Evolutionary conservation across 2,797 vertebrate genomes (phyloP).

Genomic region (Lepus oiostolus): DNA sequence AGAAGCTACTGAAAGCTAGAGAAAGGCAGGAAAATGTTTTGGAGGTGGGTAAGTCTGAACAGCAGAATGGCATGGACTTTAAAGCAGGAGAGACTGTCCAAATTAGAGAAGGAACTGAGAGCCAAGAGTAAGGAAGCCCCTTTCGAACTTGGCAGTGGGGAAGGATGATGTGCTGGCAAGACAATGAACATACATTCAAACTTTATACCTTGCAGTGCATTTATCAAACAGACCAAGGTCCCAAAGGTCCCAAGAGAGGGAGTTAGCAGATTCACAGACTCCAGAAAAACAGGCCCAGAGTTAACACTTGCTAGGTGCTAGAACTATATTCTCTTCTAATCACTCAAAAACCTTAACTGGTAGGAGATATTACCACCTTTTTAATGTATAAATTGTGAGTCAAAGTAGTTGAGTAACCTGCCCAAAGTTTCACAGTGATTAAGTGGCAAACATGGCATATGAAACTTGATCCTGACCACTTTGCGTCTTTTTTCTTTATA

Average conservation of each 20-base stretch:
- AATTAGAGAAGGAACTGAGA: neutral
- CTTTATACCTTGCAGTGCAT: neutral
- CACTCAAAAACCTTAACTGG: neutral
- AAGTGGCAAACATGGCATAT: neutral
- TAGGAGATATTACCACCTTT: neutral
- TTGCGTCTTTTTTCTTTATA: constrained; percentile 3
- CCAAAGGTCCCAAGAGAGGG: neutral
- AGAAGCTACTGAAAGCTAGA: neutral
- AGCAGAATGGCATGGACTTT: neutral
- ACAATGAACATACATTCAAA: neutral
- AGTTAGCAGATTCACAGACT: neutral
- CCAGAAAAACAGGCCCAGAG: neutral
- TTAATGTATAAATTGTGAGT: neutral
- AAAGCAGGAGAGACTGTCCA: neutral
- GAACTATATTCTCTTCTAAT: neutral
- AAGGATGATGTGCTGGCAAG: neutral
- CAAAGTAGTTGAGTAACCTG: neutral
- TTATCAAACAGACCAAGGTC: constrained; percentile 18
- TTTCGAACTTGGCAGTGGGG: neutral
- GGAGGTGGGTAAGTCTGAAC: neutral
- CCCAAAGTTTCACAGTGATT: constrained; percentile 7
- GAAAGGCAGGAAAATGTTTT: neutral
- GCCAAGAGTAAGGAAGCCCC: neutral
- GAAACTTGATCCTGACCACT: neutral
- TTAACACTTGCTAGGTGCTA: neutral